Evolutionary conservation across 2,113 vertebrate species (phyloP).

Genomic region (Thamnaconus septentrionalis): DNA sequence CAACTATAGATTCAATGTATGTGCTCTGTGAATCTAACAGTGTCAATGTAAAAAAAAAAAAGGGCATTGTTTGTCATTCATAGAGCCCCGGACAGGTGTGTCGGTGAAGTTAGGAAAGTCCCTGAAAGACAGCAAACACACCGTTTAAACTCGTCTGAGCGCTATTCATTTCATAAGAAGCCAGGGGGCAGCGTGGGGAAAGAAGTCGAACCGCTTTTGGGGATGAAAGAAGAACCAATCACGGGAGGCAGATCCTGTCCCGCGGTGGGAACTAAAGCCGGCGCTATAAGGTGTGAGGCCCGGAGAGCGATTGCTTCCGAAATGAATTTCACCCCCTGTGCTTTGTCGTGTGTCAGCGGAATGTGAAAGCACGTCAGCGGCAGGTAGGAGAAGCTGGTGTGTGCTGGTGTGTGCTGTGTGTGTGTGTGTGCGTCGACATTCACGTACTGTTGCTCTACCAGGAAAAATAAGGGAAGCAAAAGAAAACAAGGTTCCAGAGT

Average conservation of each 20-base stretch:
- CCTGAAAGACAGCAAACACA: slow-evolving; percentile 33
- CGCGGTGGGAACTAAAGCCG: slow-evolving; percentile 30
- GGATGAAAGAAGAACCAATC: slow-evolving; percentile 34
- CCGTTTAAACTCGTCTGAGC: slow-evolving; percentile 31
- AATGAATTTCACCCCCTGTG: slow-evolving; percentile 45
- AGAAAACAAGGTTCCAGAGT: slow-evolving; percentile 16
- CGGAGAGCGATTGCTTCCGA: slow-evolving; percentile 31
- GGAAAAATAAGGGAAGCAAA: slow-evolving; percentile 4
- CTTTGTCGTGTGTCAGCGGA: slow-evolving; percentile 40
- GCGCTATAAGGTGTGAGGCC: slow-evolving; percentile 38
- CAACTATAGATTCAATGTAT: too few species aligned
- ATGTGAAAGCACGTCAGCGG: slow-evolving; percentile 36
- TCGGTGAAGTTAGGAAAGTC: slow-evolving; percentile 14
- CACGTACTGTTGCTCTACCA: not conserved
- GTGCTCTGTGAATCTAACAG: too few species aligned
- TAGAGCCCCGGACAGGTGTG: too few species aligned
- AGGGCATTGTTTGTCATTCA: too few species aligned
- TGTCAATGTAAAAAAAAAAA: not conserved
- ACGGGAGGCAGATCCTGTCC: slow-evolving; percentile 29
- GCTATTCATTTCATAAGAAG: slow-evolving; percentile 29
- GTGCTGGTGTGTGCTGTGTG: slow-evolving; percentile 4
- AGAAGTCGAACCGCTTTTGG: slow-evolving; percentile 11
- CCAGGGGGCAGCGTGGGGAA: slow-evolving; percentile 9
- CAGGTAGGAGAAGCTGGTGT: slow-evolving; percentile 9
- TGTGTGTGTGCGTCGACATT: not conserved